Base-by-base conservation (phyloP, 1,140 invertebrate species). In the Galleria mellonella region DNA sequence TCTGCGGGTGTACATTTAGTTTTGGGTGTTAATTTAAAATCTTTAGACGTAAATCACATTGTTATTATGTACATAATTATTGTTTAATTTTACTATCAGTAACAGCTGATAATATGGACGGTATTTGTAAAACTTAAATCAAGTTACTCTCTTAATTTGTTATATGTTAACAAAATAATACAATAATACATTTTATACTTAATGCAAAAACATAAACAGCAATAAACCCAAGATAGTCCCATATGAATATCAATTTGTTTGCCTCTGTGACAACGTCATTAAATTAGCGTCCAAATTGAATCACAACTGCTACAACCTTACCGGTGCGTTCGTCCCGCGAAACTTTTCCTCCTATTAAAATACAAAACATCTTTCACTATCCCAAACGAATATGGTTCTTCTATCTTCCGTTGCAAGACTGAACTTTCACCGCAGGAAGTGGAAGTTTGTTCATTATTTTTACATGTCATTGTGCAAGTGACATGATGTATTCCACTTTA, bases 171-270 rank as follows among this genome's bases (percentile, higher is more conserved):
- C n/a, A n/a, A n/a, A n/a, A n/a, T n/a, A 23, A 23, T 23, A 23
- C 17, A n/a, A n/a, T n/a, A n/a, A n/a, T n/a, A 31, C 10, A 31
- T n/a, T 8, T 31, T 31, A 31, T 3, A 29, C 9, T 4, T 31
- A 17, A 66, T 55, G 60, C 54, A 55, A 65, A 71, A 74, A 70
- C 62, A 70, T 65, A 77, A 75, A 74, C 63, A 71, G 70, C 57
- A 72, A 58, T 60, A 76, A 72, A 69, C 57, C 55, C 60, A 49
- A 56, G 62, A 67, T 64, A 67, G 75, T 82, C 81, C 76, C 78
- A 83, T 83, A 82, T 85, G 81, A 82, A 83, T 85, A 81, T 83
- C 81, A 83, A 85, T 85, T 79, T 84, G 78, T 74, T 83, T 79
- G 62, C 65, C 61, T 76, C 62, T 61, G 47, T 71, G 58, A 75